These are phyloP conservation scores for Dryadula phaetusa DNA, from an alignment of 2,888 invertebrate genomes.

Conservation along the genomic window DNA sequence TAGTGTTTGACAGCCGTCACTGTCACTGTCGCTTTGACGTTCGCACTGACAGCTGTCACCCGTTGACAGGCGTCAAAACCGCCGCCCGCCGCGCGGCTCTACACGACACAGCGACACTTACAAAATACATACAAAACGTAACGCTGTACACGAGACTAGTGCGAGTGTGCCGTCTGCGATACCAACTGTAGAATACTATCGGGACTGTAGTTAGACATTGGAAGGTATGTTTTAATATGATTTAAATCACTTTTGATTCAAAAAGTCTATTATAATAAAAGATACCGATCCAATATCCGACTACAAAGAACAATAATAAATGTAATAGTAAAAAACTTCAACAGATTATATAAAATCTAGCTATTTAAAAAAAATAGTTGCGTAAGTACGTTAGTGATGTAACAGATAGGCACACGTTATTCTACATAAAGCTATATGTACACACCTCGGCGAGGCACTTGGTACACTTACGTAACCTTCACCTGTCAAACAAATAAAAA, in stretches of 20 bases:
- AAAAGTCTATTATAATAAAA: background rate
- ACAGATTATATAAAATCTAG: background rate
- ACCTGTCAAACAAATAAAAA: constrained; percentile 16
- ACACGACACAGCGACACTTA: constrained; percentile 76
- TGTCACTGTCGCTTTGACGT: constrained; percentile 13
- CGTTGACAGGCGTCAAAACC: background rate
- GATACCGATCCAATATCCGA: background rate
- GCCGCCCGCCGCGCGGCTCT: constrained; percentile 51
- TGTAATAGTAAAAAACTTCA: constrained; percentile 7
- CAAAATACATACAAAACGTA: constrained; percentile 75
- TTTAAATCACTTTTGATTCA: background rate
- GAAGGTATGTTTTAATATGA: background rate
- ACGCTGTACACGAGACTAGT: constrained; percentile 75
- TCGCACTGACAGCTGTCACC: constrained; percentile 24
- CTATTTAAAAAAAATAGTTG: constrained; percentile 12
- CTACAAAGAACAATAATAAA: background rate
- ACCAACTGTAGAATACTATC: constrained; percentile 9
- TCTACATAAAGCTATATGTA: constrained; percentile 76
- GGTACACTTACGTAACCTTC: constrained; percentile 51
- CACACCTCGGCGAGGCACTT: constrained; percentile 75
- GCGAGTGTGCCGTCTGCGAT: constrained; percentile 50
- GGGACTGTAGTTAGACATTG: constrained; percentile 3
- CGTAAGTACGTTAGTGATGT: constrained; percentile 30
- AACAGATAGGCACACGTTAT: constrained; percentile 70
- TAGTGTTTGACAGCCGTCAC: background rate